These are phyloP conservation scores for Palythoa heliodiscus DNA, from an alignment of 92 coral and sea anemone species.

Conservation along the genomic window DNA sequence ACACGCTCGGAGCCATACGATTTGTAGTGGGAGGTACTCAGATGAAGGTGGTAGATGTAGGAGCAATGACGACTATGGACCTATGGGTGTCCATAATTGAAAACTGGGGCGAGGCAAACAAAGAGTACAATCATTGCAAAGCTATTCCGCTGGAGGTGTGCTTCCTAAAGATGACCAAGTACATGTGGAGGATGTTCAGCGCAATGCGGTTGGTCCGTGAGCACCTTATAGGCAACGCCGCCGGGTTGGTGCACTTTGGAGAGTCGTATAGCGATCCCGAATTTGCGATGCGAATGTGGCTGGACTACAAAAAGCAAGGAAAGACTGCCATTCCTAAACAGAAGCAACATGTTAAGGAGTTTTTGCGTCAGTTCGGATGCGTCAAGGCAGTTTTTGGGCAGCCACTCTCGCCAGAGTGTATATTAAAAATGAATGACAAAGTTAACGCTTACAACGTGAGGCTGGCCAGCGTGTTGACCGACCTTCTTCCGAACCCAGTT, in stretches of 20 bases:
- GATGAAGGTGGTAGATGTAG: constrained; percentile 48
- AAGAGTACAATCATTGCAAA: constrained; percentile 58
- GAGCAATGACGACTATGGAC: constrained; percentile 43
- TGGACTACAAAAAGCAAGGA: constrained; percentile 44
- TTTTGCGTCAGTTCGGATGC: constrained; percentile 42
- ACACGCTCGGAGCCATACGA: constrained; percentile 79
- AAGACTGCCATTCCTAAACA: constrained; percentile 18
- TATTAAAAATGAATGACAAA: constrained; percentile 44
- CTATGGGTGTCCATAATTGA: constrained; percentile 86
- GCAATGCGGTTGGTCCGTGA: constrained; percentile 54
- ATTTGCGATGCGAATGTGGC: constrained; percentile 42
- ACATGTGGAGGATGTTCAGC: constrained; percentile 63
- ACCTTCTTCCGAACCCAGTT: neutral
- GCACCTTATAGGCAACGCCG: neutral
- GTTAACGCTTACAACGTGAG: constrained; percentile 41
- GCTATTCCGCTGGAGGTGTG: constrained; percentile 41
- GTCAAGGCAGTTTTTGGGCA: neutral
- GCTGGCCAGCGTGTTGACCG: constrained; percentile 37
- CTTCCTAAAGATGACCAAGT: constrained; percentile 76
- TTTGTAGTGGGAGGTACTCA: constrained; percentile 80
- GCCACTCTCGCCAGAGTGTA: constrained; percentile 28
- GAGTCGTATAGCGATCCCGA: constrained; percentile 41
- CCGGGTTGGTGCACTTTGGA: constrained; percentile 47
- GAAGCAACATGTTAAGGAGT: neutral
- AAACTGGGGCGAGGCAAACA: constrained; percentile 52